Conservation (phyloP, 2,113 vertebrate species). For the Choloepus hoffmanni region DNA sequence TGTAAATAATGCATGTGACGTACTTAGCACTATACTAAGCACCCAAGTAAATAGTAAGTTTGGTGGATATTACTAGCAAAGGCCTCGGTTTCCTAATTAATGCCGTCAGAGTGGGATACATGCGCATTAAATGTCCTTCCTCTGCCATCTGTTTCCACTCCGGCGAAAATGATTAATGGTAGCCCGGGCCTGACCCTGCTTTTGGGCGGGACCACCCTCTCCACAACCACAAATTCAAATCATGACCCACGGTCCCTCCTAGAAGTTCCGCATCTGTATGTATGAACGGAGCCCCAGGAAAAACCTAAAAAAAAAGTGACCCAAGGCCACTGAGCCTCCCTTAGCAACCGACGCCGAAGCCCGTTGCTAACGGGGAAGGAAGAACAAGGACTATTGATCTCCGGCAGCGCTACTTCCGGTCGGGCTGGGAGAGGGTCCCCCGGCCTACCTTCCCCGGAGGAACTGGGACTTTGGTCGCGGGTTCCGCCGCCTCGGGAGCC, state of each 20-base stretch:
- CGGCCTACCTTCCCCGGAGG: not conserved
- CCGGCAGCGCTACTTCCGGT: slow-evolving; percentile 68
- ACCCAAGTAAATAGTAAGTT: not conserved
- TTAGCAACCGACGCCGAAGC: not conserved
- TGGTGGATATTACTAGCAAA: not conserved
- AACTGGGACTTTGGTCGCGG: not conserved
- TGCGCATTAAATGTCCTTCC: not conserved
- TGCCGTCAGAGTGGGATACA: not conserved
- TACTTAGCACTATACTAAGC: not conserved
- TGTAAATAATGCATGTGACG: not conserved
- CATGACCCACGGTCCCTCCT: not conserved
- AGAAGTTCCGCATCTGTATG: not conserved
- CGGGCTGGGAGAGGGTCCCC: not conserved
- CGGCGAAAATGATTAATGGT: not conserved
- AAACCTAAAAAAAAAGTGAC: not conserved
- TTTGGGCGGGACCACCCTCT: not conserved
- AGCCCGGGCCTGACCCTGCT: not conserved
- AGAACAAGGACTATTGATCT: not conserved
- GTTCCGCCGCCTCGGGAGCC: slow-evolving; percentile 66
- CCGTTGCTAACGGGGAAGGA: not conserved
- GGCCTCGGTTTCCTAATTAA: not conserved
- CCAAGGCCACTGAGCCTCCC: rapidly evolving
- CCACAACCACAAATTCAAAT: not conserved
- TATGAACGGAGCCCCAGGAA: not conserved
- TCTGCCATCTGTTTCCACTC: not conserved